phyloP scores from a whole-genome alignment of 2,113 vertebrate species.

The Balaeniceps rex region DNA sequence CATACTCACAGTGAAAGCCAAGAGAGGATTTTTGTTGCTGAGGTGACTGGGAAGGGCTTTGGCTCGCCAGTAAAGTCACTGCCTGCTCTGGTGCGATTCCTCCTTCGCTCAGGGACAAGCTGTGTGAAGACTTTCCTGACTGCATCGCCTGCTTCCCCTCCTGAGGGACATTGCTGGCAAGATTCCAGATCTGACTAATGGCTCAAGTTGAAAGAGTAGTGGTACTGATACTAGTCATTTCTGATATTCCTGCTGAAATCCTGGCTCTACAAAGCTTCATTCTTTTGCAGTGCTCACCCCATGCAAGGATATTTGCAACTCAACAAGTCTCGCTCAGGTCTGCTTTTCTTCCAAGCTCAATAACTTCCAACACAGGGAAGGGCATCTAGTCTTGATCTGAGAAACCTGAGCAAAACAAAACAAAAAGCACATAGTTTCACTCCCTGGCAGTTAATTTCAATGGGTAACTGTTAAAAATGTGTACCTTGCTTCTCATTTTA shows the following conservation, averaged over 20 bases:
- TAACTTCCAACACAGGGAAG: neutral
- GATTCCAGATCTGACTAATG: neutral
- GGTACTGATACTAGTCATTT: neutral
- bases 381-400: neutral
- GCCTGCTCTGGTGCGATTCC: neutral
- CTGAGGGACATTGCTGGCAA: neutral
- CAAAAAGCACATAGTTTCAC: accelerated
- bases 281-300: neutral
- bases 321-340: neutral
- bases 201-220: neutral
- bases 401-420: neutral
- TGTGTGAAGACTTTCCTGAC: neutral
- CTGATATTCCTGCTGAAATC: neutral
- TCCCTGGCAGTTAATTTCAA: neutral
- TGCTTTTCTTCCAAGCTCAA: neutral
- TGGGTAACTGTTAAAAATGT: neutral
- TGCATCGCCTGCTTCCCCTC: neutral
- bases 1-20: neutral
- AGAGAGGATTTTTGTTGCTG: neutral
- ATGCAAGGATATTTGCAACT: neutral
- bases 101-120: neutral
- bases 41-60: neutral
- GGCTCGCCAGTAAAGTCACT: neutral
- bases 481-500: neutral
- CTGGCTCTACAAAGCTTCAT: neutral